These are phyloP conservation scores for Copidosoma floridanum DNA, from an alignment of 1,140 invertebrate species.

Conservation along the genomic window DNA sequence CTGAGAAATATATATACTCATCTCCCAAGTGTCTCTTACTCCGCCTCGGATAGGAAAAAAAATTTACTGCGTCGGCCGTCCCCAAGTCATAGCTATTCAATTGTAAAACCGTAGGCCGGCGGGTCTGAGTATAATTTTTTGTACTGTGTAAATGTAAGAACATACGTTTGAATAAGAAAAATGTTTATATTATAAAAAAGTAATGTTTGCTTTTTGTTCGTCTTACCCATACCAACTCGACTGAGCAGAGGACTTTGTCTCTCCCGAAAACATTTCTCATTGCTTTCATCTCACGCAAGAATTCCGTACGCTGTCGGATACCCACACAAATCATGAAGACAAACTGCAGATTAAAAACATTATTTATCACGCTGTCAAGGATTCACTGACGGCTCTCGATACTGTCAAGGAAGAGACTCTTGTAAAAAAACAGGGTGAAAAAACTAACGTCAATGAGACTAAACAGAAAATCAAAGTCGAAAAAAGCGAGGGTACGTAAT, in stretches of 20 bases:
- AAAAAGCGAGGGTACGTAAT: slow-evolving; percentile 19
- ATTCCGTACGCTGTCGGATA: slow-evolving; percentile 91
- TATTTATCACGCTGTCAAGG: slow-evolving; percentile 96
- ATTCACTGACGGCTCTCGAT: slow-evolving; percentile 73
- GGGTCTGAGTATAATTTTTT: slow-evolving; percentile 60
- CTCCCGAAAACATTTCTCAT: slow-evolving; percentile 93
- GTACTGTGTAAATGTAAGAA: slow-evolving; percentile 63
- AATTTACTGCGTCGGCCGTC: slow-evolving; percentile 35
- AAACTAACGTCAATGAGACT: background rate
- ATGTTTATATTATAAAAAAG: slow-evolving; percentile 56
- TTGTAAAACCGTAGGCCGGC: slow-evolving; percentile 47
- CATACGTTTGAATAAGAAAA: slow-evolving; percentile 62
- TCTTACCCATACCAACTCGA: slow-evolving; percentile 13
- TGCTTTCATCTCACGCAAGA: slow-evolving; percentile 96
- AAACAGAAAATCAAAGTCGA: background rate
- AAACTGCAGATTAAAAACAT: slow-evolving; percentile 99
- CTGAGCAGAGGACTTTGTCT: slow-evolving; percentile 98
- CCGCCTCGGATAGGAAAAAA: slow-evolving; percentile 17
- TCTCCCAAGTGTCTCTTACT: slow-evolving; percentile 37
- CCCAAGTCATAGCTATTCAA: slow-evolving; percentile 49
- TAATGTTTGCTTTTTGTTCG: slow-evolving; percentile 27
- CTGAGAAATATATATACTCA: slow-evolving; percentile 22
- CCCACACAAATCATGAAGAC: slow-evolving; percentile 97
- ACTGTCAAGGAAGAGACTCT: slow-evolving; percentile 48
- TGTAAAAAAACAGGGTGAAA: slow-evolving; percentile 32